Evolutionary conservation across 2,888 invertebrate species (phyloP), one percentile per base, ranked within the genome.

Genomic region (Pocota personata): DNA sequence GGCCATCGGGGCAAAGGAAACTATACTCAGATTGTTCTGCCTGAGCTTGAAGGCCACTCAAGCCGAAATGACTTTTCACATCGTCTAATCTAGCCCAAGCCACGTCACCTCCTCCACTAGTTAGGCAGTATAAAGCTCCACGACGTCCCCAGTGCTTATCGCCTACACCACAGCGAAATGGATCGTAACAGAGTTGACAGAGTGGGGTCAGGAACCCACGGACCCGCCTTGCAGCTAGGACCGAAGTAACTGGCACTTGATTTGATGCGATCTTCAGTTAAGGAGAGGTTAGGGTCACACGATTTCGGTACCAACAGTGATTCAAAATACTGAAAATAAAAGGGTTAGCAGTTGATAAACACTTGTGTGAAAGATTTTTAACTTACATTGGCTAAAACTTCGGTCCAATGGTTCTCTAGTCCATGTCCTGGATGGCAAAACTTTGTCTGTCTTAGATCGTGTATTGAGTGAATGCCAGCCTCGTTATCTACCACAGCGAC

Each of bases 361-460:
- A 14, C 6, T 40, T 12, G 43, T 52, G 16, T 40, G 0, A 57
- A 0, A 2, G 2, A n/a, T 5, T 6, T 24, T n/a, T 24, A n/a
- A 90, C 94, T 93, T 92, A 97, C 96, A 93, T 95, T 95, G 6
- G 95, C 94, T 32, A 97, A 93, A 0, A 97, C 95, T 87, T 95
- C 96, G 0, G 96, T 95, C 94, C 96, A 95, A 16, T 97, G 96
- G 19, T 95, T 94, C 66, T 94, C 94, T 50, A 95, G 94, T 0
- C 96, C 96, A 60, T 95, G 95, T 1, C 97, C 97, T 0, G 97
- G 96, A 91, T 97, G 97, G 90, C 98, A 98, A 10, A 97, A 94
- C 37, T 94, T 95, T 67, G 95, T 95, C 37, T 95, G 96, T 75
- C 93, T 93, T 35, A 98, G 92, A 87, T 95, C 93, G 90, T 94